Evolutionary conservation across 2,113 vertebrate genomes (phyloP), one percentile per base, ranked within the genome.

Genomic region (Puffinus mauretanicus): DNA sequence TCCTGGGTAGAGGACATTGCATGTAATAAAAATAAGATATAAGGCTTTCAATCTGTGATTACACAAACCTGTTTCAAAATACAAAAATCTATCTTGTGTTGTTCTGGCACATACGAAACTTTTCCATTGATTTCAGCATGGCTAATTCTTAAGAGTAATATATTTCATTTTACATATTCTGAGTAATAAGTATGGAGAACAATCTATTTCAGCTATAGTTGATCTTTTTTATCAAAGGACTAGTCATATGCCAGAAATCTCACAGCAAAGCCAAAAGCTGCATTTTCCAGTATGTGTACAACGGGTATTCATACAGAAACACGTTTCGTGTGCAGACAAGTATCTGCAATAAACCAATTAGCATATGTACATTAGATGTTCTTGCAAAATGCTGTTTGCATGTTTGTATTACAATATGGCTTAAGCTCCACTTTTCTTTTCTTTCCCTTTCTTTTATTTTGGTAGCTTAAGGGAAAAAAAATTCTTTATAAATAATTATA

Each of bases 1-100:
- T 86, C 46, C 55, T 26, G 26, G 29, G 34, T 64, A 86, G 47
- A 81, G 47, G 52, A 64, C 36, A 7, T 47, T 34, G 21, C 2
- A 0, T 62, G 51, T 77, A 93, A 38, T 75, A 40, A 47, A 84
- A 82, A 44, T 30, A 64, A 86, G 40, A 52, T 38, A 62, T 7
- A 84, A 90, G 88, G 6, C 64, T 94, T 96, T 94, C 79, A 71
- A 52, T 60, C 52, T 38, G 26, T 42, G 86, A 87, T 95, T 94
- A 40, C 44, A 75, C 60, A 76, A 86, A 32, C n/a, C 42, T 79
- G 27, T 90, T 94, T 94, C 58, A 81, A 66, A 95, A 90, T 22
- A 36, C 13, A 44, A 9, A 88, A 60, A 18, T 46, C 14, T 88
- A 1, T 46, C n/a, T 54, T 69, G 13, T 38, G 32, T 81, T 96